Evolutionary conservation across 2,113 vertebrate genomes (phyloP), one percentile per base, ranked within the genome.

Genomic region (Grammomys surdaster): DNA sequence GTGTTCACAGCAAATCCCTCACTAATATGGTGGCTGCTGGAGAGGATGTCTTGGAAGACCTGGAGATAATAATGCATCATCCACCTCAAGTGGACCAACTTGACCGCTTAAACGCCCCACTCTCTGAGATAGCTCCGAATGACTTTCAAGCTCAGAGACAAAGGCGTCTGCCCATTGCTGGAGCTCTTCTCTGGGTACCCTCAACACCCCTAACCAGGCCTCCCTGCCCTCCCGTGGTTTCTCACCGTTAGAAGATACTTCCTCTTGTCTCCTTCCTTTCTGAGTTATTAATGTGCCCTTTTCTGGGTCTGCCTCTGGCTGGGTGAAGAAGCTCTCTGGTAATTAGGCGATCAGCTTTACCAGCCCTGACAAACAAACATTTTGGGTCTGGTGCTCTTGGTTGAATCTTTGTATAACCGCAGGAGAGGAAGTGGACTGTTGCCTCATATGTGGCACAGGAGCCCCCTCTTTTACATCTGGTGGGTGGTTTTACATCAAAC

Each of bases 1-100:
- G 99, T 0, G 99, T 99, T 0, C 98, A 98, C 36, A 99, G 99
- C 98, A 99, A 99, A 86, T 99, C 99, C 58, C 98, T 99, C 1
- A 99, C 99, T 6, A 99, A 99, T 95, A 97, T 99, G 28, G 98
- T 98, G 56, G 96, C 98, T 0, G 98, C 98, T 70, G 97, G 96
- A 26, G 99, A 98, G 36, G 98, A 98, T 0, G 97, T 98, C 17
- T 96, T 97, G 5, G 98, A 99, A 97, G 99, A 98, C 96, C 98
- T 98, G 16, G 98, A 98, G 95, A 92, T 98, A 14, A 0, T 98
- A 5, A 98, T 99, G 97, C 98, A 98, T 84, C 98, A 98, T 88
- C 99, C 98, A 0, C 99, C 99, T 0, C 99, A 99, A 24, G 99
- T 99, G 93, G 99, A 99, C 58, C 99, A 99, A 95, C 98, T 99